A percentile compares a stretch with the other conserved stretches of the same genome.
phyloP scores from a whole-genome alignment of 2,797 vertebrate species.

The Dermochelys coriacea region DNA sequence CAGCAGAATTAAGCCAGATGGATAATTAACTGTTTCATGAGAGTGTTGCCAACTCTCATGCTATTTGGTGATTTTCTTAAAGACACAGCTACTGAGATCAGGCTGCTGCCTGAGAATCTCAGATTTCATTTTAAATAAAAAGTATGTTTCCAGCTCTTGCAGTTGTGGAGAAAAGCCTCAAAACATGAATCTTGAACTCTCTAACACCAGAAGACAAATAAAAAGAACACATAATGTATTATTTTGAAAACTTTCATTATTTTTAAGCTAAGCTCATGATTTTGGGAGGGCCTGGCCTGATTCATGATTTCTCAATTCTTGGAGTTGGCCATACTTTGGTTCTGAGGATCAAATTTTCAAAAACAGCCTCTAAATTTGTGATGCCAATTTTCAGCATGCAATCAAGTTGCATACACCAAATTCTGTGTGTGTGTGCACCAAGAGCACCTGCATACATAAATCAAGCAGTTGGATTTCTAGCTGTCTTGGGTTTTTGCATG shows the following conservation, averaged over 20 bases:
- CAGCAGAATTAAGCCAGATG: background rate
- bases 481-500: background rate
- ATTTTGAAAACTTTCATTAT: background rate
- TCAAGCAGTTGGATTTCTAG: background rate
- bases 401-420: background rate
- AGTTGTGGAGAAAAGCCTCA: background rate
- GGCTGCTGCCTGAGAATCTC: background rate
- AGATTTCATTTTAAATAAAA: background rate
- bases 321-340: background rate
- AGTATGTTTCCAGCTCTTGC: background rate
- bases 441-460: background rate
- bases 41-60: background rate
- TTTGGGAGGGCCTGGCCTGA: background rate
- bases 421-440: background rate
- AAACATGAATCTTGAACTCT: background rate
- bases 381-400: background rate
- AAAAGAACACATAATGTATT: background rate
- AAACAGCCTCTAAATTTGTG: background rate
- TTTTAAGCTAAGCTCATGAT: background rate
- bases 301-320: background rate
- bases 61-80: background rate
- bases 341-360: background rate
- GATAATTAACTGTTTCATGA: background rate
- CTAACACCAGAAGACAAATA: background rate
- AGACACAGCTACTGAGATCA: background rate